Conservation (phyloP, 2,113 vertebrate genomes). For the Patagioenas fasciata region DNA sequence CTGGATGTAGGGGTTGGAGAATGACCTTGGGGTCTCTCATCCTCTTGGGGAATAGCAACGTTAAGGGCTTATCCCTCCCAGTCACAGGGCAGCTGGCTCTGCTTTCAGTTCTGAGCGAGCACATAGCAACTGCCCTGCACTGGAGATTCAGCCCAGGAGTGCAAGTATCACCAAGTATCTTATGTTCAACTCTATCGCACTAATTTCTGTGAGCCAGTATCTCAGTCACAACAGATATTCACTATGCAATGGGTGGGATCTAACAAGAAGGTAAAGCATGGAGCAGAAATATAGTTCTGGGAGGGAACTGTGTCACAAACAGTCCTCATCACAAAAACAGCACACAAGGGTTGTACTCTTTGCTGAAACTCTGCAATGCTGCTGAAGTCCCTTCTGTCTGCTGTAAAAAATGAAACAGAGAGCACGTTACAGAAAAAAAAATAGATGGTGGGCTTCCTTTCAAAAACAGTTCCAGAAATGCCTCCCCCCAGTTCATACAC, state of each 20-base stretch:
- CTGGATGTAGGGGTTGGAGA: neutral
- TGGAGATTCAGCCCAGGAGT: neutral
- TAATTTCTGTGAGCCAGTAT: neutral
- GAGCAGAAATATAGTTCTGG: neutral
- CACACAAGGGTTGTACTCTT: accelerated
- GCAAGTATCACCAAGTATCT: neutral
- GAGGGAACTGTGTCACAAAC: neutral
- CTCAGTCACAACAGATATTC: neutral
- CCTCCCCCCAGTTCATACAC: neutral
- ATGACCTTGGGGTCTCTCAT: neutral
- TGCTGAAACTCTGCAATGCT: neutral
- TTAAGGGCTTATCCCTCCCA: neutral
- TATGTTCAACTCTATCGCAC: neutral
- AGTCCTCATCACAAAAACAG: neutral
- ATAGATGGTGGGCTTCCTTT: neutral
- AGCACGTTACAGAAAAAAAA: neutral
- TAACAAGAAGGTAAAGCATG: neutral
- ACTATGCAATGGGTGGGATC: neutral
- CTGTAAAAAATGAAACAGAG: neutral
- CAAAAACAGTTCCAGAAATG: neutral
- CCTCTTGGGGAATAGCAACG: accelerated
- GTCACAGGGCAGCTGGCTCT: accelerated
- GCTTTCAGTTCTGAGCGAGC: neutral
- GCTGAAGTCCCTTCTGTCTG: neutral
- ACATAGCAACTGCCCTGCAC: accelerated